Evolutionary conservation across 2,888 invertebrate species (phyloP).

Genomic region (Dasysyrphus albostriatus): DNA sequence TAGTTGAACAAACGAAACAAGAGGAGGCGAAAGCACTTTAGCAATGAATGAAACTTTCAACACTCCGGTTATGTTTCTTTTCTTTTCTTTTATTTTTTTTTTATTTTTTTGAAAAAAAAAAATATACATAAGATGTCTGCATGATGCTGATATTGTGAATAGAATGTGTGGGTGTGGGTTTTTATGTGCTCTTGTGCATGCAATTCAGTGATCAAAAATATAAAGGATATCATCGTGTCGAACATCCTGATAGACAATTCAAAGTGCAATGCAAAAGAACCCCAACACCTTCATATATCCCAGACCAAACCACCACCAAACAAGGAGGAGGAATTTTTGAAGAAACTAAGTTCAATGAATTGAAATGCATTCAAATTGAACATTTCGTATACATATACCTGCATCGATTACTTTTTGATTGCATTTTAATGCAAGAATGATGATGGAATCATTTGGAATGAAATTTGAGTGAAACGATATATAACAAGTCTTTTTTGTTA

Average conservation of each 20-base stretch:
- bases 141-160: slow-evolving; percentile 1
- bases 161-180: slow-evolving; percentile 3
- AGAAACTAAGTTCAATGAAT: slow-evolving; percentile 45
- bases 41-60: slow-evolving; percentile 47
- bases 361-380: slow-evolving; percentile 65
- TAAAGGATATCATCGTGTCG: slow-evolving; percentile 68
- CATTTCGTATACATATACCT: neutral
- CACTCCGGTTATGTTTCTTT: slow-evolving; percentile 47
- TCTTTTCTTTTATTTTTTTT: neutral
- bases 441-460: slow-evolving; percentile 45
- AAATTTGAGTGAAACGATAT: neutral
- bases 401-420: slow-evolving; percentile 52
- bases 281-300: neutral
- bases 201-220: slow-evolving; percentile 70
- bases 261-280: slow-evolving; percentile 40
- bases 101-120: slow-evolving; percentile 14
- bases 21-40: slow-evolving; percentile 47
- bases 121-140: too few species aligned
- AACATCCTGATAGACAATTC: slow-evolving; percentile 56
- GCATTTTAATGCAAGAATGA: slow-evolving; percentile 23
- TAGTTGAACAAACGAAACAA: slow-evolving; percentile 25
- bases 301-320: neutral
- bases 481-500: too few species aligned
- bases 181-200: slow-evolving; percentile 31
- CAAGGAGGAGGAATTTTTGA: neutral